These are phyloP conservation scores for Monoplex corrugatus DNA, from an alignment of 2,888 invertebrate species.

Conservation along the genomic window DNA sequence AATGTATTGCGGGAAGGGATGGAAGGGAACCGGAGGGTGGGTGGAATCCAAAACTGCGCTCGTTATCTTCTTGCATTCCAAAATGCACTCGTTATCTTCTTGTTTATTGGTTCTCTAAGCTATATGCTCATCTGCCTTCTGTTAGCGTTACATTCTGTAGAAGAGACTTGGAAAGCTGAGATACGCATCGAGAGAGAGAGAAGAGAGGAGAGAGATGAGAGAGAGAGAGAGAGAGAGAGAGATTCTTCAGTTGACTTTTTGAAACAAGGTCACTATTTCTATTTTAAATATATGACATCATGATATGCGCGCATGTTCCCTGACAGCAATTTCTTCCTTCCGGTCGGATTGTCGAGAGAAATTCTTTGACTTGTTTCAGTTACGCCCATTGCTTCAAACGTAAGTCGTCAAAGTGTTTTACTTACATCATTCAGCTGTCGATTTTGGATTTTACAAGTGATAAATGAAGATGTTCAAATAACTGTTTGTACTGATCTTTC, in stretches of 20 bases:
- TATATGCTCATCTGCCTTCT: too few species aligned
- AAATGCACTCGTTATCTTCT: too few species aligned
- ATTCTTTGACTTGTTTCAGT: constrained; percentile 4
- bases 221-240: neutral
- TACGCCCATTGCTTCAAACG: constrained; percentile 2
- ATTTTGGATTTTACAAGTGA: neutral
- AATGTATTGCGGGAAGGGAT: too few species aligned
- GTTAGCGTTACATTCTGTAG: too few species aligned
- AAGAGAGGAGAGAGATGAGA: too few species aligned
- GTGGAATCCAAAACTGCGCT: too few species aligned
- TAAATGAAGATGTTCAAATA: neutral
- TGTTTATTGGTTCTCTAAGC: too few species aligned
- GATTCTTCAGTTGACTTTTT: too few species aligned
- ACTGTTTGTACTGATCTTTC: neutral
- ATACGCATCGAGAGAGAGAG: too few species aligned
- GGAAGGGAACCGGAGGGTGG: too few species aligned
- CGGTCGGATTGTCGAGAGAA: constrained; percentile 27
- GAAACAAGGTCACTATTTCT: neutral
- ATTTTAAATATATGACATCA: constrained; percentile 48
- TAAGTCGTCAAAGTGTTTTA: constrained; percentile 30
- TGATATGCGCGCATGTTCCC: constrained; percentile 46
- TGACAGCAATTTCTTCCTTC: constrained; percentile 43
- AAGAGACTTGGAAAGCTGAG: too few species aligned
- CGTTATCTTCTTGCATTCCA: too few species aligned
- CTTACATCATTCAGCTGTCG: neutral